Evolutionary conservation across 2,888 invertebrate species (phyloP), one percentile per base, ranked within the genome.

Genomic region (Arctia plantaginis): DNA sequence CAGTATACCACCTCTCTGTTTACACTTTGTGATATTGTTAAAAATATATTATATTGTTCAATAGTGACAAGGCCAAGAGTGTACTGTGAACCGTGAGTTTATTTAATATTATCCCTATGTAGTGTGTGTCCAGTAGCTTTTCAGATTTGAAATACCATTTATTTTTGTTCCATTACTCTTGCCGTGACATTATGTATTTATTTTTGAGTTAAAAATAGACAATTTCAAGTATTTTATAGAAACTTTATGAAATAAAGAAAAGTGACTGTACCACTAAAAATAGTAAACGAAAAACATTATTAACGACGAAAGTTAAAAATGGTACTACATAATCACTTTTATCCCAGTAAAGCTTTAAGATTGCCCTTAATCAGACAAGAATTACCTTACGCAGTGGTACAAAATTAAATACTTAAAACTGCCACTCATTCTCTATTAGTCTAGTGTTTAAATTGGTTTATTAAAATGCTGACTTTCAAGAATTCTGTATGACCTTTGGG

Each of bases 1-100:
- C 62, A 71, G 47, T 72, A 74, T 72, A 75, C 73, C 74, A 79
- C 82, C 74, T 74, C 51, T 69, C 13, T 51, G 68, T 51, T 65
- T 35, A 33, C 71, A 44, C 47, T 69, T 55, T 66, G 62, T 69
- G n/a, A 30, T 66, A 66, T 33, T 66, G 39, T 64, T 66, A 66
- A 69, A 55, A 69, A 51, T 69, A 27, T 13, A 30, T 62, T 62
- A 23, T 30, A 41, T 41, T 41, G 41, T 30, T 41, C 12, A 62
- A 13, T 33, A 35, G 68, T 72, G 44, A 62, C 67, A 33, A 44
- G 59, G 70, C 44, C 59, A 59, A 55, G 10, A 27, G 55, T 27
- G 59, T 59, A 27, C 23, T 51, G 23, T 69, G 59, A 69, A 39
- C 39, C 33, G 67, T 67, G 23, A 67, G 67, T 67, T 67, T 44